Evolutionary conservation across 2,797 vertebrate species (phyloP).

Genomic region (Argya squamiceps): DNA sequence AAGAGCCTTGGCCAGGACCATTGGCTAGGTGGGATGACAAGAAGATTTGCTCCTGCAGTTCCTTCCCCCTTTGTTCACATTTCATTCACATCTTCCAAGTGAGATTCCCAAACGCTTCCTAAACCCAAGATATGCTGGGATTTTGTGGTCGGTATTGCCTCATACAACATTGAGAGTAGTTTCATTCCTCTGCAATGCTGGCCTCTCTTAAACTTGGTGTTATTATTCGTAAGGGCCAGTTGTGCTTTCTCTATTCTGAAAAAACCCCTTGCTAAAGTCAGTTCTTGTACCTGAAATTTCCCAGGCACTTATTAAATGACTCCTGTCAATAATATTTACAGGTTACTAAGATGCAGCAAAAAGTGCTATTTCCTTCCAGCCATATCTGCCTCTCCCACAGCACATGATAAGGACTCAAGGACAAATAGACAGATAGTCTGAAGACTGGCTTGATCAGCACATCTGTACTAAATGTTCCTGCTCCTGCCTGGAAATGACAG

Average conservation of each 20-base stretch:
- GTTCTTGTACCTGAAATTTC: background rate
- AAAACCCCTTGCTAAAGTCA: background rate
- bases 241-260: background rate
- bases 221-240: background rate
- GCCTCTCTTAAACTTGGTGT: background rate
- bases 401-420: slow-evolving; percentile 37
- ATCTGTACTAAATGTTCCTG: slow-evolving; percentile 3
- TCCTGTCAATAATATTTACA: slow-evolving; percentile 20
- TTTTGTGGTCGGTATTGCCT: background rate
- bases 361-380: background rate
- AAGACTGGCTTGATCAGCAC: background rate
- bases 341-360: background rate
- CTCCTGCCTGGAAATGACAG: slow-evolving; percentile 5
- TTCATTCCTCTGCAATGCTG: background rate
- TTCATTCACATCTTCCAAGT: background rate
- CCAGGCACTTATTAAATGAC: background rate
- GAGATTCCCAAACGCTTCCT: background rate
- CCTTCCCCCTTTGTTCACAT: background rate
- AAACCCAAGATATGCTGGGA: background rate
- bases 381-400: background rate
- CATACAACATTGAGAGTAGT: background rate
- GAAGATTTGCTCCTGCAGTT: background rate
- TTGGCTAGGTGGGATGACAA: background rate
- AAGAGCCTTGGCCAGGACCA: background rate
- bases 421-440: slow-evolving; percentile 10